phyloP scores from a whole-genome alignment of 2,113 vertebrate species.

The Mus spicilegus region DNA sequence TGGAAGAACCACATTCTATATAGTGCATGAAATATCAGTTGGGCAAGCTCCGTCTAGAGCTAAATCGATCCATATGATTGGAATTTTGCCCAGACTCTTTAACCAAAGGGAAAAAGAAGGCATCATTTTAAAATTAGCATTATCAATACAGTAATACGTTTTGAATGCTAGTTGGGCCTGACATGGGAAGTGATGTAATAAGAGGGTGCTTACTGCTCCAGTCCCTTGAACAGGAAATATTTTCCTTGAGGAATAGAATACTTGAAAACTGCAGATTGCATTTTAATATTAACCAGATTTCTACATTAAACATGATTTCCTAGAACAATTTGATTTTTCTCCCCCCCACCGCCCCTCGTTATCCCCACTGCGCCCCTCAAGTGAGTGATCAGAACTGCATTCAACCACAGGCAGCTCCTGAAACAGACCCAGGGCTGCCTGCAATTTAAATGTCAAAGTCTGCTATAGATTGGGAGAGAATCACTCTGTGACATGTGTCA shows the following conservation, averaged over 20 bases:
- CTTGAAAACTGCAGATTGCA: conserved; percentile 89
- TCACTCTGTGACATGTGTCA: conserved; percentile 66
- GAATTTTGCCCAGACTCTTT: conserved; percentile 85
- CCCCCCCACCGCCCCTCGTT: not conserved
- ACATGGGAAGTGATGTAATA: conserved; percentile 89
- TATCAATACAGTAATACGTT: conserved; percentile 85
- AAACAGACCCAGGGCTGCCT: conserved; percentile 83
- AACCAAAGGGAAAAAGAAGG: conserved; percentile 64
- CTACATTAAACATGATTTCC: conserved; percentile 91
- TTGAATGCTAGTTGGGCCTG: conserved; percentile 86
- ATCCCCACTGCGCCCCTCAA: conserved; percentile 71
- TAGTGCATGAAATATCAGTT: conserved; percentile 80
- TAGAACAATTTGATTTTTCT: conserved; percentile 90
- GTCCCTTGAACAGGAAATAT: conserved; percentile 87
- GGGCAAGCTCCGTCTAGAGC: conserved; percentile 67
- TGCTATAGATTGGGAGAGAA: conserved; percentile 32
- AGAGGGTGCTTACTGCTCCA: conserved; percentile 83
- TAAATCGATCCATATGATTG: conserved; percentile 89
- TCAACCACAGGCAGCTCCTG: conserved; percentile 83
- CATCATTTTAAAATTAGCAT: conserved; percentile 86
- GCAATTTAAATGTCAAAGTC: conserved; percentile 84
- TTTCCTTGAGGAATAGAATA: conserved; percentile 89
- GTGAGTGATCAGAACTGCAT: conserved; percentile 83
- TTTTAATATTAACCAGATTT: conserved; percentile 91
- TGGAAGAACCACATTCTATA: conserved; percentile 43